A percentile compares a stretch with the other conserved stretches of the same genome.
Evolutionary conservation across 92 coral and sea anemone species (phyloP).

Genomic region (Parazoanthus atlanticus): DNA sequence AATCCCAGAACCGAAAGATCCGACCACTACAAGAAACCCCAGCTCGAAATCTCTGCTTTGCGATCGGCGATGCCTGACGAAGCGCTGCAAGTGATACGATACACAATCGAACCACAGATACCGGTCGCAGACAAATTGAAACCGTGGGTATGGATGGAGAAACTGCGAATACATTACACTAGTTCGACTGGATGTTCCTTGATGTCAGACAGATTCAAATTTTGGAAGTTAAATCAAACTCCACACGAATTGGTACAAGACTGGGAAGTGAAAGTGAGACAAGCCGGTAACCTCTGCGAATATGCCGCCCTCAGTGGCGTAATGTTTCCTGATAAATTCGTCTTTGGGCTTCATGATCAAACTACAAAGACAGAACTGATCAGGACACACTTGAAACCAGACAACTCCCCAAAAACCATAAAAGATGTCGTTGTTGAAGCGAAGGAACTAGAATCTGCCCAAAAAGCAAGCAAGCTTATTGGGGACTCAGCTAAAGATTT

Average conservation of each 20-base stretch:
- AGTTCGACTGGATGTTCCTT: constrained; percentile 38
- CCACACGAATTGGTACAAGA: constrained; percentile 38
- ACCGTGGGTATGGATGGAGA: constrained; percentile 51
- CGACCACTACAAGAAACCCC: constrained; percentile 44
- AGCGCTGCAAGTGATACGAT: constrained; percentile 43
- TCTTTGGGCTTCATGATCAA: constrained; percentile 48
- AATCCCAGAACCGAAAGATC: constrained; percentile 35
- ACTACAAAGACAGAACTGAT: constrained; percentile 41
- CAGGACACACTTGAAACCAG: constrained; percentile 44
- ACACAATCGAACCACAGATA: constrained; percentile 49
- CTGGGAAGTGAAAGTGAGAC: constrained; percentile 56
- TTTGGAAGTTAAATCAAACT: constrained; percentile 36
- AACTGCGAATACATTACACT: constrained; percentile 45
- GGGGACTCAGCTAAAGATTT: no score
- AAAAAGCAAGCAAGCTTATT: no score
- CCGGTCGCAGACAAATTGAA: constrained; percentile 40
- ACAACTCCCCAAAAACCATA: not conserved
- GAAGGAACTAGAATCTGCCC: no score
- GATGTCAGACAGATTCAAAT: constrained; percentile 47
- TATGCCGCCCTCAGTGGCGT: constrained; percentile 46
- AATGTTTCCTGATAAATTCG: constrained; percentile 44
- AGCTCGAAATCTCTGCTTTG: constrained; percentile 52
- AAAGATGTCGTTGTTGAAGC: no score
- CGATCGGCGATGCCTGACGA: constrained; percentile 57
- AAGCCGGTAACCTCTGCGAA: constrained; percentile 49